phyloP scores from a whole-genome alignment of 2,797 vertebrate species.

The Lepus townsendii region DNA sequence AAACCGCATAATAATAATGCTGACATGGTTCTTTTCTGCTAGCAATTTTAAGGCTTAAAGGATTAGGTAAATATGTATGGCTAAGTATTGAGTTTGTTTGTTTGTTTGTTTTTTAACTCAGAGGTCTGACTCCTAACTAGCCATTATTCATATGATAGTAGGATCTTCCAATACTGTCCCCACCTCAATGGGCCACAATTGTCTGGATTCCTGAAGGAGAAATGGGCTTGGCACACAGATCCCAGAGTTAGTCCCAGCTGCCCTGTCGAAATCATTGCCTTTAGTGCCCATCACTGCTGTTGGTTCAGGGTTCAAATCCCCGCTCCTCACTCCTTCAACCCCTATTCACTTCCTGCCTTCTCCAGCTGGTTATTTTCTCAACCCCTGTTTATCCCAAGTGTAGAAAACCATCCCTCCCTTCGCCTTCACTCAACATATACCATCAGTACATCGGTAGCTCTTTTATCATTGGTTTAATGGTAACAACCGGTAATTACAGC shows the following conservation, averaged over 20 bases:
- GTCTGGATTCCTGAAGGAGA: conserved; percentile 38
- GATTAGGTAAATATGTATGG: conserved; percentile 48
- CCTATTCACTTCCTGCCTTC: background rate
- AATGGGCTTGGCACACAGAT: background rate
- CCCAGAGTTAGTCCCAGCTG: background rate
- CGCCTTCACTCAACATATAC: background rate
- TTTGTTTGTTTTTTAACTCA: conserved; percentile 2
- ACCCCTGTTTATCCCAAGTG: background rate
- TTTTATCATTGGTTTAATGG: conserved; percentile 29
- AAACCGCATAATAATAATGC: conserved; percentile 37
- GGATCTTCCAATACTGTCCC: background rate
- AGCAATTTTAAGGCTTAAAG: conserved; percentile 66
- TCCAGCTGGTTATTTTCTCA: conserved; percentile 42
- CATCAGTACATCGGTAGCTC: background rate
- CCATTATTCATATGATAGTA: background rate
- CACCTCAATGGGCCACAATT: background rate
- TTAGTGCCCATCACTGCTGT: background rate
- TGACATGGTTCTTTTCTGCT: conserved; percentile 49
- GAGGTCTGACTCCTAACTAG: background rate
- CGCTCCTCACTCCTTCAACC: background rate
- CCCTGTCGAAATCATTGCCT: background rate
- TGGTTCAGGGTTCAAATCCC: background rate
- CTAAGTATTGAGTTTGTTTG: background rate
- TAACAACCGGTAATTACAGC: background rate
- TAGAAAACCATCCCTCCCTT: background rate